A percentile compares a stretch with the other conserved stretches of the same genome.
phyloP scores from a whole-genome alignment of 2,888 invertebrate species.

The Plebejus anna region DNA sequence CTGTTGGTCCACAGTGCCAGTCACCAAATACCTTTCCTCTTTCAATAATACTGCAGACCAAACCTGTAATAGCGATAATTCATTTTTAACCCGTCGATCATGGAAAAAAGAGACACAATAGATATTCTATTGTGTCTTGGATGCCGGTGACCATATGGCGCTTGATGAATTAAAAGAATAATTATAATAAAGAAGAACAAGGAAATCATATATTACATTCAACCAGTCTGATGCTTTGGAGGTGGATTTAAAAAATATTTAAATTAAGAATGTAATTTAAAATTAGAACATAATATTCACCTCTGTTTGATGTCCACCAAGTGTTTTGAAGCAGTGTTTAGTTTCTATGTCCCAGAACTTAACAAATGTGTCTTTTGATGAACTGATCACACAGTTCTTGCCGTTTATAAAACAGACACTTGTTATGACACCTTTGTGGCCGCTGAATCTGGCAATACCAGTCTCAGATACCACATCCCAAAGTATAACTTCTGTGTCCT shows the following conservation, averaged over 20 bases:
- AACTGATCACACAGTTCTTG: slow-evolving; percentile 85
- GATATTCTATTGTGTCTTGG: no score
- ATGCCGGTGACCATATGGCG: no score
- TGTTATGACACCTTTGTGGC: slow-evolving; percentile 95
- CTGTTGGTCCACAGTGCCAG: slow-evolving; percentile 91
- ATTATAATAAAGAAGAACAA: no score
- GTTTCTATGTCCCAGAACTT: slow-evolving; percentile 99
- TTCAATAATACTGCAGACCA: slow-evolving; percentile 91
- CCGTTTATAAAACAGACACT: slow-evolving; percentile 87
- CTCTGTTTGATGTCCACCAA: slow-evolving; percentile 93
- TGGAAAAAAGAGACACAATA: no score
- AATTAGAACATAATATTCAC: slow-evolving; percentile 55
- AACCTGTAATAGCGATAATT: slow-evolving; percentile 75
- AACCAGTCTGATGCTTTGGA: no score
- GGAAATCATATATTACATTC: no score
- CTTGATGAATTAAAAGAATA: no score
- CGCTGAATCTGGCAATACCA: slow-evolving; percentile 92
- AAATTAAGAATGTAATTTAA: neutral
- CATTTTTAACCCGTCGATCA: neutral
- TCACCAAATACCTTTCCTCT: slow-evolving; percentile 90
- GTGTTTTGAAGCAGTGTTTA: slow-evolving; percentile 96
- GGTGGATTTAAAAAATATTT: no score
- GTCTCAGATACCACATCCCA: slow-evolving; percentile 97
- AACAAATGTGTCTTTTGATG: slow-evolving; percentile 95
- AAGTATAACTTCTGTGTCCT: slow-evolving; percentile 96